Evolutionary conservation across 2,113 vertebrate genomes (phyloP).

Genomic region (Cathartes aura): DNA sequence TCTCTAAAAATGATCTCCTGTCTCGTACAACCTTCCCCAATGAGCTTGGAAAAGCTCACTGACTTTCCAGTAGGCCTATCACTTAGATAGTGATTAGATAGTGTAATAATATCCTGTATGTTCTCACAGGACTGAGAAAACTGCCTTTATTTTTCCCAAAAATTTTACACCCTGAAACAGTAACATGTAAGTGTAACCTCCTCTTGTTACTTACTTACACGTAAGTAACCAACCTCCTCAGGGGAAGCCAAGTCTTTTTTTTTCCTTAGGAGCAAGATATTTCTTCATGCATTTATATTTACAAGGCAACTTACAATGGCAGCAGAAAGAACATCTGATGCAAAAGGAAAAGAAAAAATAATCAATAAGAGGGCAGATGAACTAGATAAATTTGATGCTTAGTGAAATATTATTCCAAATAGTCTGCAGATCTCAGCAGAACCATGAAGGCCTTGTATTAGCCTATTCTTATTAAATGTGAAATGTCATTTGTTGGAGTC

Average conservation of each 20-base stretch:
- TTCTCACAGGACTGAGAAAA: neutral
- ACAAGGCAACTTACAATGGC: neutral
- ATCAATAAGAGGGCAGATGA: neutral
- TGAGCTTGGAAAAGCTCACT: neutral
- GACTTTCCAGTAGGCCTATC: neutral
- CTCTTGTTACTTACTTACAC: too few relatives aligned
- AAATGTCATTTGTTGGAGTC: neutral
- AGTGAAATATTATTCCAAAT: neutral
- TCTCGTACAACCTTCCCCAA: neutral
- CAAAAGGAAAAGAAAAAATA: neutral
- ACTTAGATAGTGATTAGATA: neutral
- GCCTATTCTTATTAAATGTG: neutral
- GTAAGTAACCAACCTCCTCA: neutral
- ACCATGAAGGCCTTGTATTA: neutral
- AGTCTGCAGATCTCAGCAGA: neutral
- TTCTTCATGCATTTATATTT: neutral
- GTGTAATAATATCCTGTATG: neutral
- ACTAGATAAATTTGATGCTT: neutral
- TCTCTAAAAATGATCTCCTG: neutral
- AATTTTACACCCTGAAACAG: neutral
- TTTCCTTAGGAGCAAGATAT: neutral
- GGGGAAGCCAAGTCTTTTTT: neutral
- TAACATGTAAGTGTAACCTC: neutral
- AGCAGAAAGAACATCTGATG: neutral
- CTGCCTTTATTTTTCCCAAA: neutral